Evolutionary conservation across 2,113 vertebrate genomes (phyloP).

Genomic region (Nycticorax nycticorax): DNA sequence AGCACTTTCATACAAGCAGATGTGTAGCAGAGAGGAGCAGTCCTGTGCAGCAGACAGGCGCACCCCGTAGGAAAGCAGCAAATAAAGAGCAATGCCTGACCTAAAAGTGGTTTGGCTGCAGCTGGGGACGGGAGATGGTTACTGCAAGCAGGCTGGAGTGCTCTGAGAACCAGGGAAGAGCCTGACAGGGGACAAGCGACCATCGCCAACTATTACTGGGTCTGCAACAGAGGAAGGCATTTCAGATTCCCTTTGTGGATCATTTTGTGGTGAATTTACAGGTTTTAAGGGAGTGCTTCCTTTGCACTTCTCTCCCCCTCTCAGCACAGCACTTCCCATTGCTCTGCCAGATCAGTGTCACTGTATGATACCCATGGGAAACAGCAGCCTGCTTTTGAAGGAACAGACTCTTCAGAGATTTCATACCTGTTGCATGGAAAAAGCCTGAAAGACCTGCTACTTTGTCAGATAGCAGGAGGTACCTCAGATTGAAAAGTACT

Average conservation of each 20-base stretch:
- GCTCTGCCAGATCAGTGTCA: background rate
- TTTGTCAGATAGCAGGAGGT: background rate
- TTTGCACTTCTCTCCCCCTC: background rate
- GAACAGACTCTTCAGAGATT: background rate
- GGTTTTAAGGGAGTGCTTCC: background rate
- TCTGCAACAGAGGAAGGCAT: background rate
- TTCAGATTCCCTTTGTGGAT: background rate
- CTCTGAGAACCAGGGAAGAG: background rate
- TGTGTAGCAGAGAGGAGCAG: background rate
- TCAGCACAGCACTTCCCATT: background rate
- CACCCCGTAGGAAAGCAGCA: fast-evolving
- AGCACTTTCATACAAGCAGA: background rate
- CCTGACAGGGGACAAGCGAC: background rate
- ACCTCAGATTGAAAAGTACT: background rate
- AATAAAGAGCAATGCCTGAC: background rate
- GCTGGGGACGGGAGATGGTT: background rate
- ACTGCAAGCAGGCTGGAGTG: background rate
- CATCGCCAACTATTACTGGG: background rate
- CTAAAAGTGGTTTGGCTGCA: background rate
- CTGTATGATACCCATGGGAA: background rate
- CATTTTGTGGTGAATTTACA: background rate
- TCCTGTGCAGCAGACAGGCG: background rate
- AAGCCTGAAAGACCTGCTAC: background rate
- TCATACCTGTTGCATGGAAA: background rate
- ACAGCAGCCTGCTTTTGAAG: background rate